Percentiles rank a stretch among this genome's conserved stretches.
Conservation (phyloP, 2,888 invertebrate species). For the Diaprepes abbreviatus region DNA sequence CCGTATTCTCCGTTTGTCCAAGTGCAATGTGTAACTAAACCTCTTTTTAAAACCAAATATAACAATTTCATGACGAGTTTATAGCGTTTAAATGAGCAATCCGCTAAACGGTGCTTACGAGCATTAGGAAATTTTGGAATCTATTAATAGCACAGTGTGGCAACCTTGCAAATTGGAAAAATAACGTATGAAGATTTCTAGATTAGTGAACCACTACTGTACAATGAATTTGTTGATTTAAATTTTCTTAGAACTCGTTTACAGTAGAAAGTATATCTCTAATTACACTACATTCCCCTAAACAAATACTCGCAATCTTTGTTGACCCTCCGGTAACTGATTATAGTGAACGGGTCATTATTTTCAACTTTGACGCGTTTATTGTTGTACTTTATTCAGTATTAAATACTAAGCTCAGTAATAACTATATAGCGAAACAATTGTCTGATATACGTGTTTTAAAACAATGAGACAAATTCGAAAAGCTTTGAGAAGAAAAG, state of each 20-base stretch:
- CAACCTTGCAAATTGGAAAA: too few species aligned
- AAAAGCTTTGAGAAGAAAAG: background rate
- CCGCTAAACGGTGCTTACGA: too few species aligned
- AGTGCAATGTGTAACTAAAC: too few species aligned
- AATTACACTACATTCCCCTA: slow-evolving; percentile 8
- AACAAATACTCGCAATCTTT: slow-evolving; percentile 26
- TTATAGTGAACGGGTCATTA: slow-evolving; percentile 14
- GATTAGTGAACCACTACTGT: too few species aligned
- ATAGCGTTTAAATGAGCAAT: too few species aligned
- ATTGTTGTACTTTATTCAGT: slow-evolving; percentile 18
- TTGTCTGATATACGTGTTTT: background rate
- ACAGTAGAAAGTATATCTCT: background rate
- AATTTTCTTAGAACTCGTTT: background rate
- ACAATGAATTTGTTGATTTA: too few species aligned
- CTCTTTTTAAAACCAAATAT: too few species aligned
- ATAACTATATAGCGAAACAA: background rate
- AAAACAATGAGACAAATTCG: slow-evolving; percentile 15
- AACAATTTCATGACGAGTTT: too few species aligned
- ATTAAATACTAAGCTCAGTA: slow-evolving; percentile 2
- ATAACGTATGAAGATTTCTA: too few species aligned
- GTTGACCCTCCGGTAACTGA: slow-evolving; percentile 12
- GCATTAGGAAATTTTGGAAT: too few species aligned
- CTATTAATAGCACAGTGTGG: too few species aligned
- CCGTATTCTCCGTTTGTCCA: too few species aligned
- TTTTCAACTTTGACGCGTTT: slow-evolving; percentile 22